A percentile compares a stretch with the other conserved stretches of the same genome.
Evolutionary conservation across 2,888 invertebrate species (phyloP).

Genomic region (Zonitis immaculata): DNA sequence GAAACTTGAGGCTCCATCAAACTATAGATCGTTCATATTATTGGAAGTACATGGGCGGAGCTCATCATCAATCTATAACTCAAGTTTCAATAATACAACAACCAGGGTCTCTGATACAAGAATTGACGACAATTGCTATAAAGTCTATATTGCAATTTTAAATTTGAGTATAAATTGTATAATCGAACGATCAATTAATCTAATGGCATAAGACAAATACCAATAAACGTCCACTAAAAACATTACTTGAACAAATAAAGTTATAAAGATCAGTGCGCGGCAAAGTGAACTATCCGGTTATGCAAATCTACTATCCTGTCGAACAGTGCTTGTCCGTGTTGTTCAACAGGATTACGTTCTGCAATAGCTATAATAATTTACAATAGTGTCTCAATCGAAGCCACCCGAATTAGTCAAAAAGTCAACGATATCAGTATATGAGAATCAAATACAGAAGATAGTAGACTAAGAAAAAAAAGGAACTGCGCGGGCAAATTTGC

Average conservation of each 20-base stretch:
- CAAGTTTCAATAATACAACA: too few species aligned
- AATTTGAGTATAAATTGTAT: too few species aligned
- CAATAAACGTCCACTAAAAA: not conserved
- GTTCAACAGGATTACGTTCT: conserved; percentile 22
- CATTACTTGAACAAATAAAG: conserved; percentile 22
- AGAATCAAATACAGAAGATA: not conserved
- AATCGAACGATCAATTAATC: conserved; percentile 11
- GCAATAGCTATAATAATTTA: conserved; percentile 21
- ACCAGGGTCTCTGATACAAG: too few species aligned
- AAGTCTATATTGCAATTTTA: conserved; percentile 9
- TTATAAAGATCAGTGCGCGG: conserved; percentile 19
- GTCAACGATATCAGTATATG: conserved; percentile 12
- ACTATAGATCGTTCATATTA: too few species aligned
- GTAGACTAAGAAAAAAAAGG: not conserved
- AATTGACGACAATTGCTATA: too few species aligned
- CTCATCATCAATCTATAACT: too few species aligned
- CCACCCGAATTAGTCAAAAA: conserved; percentile 26
- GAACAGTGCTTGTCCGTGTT: conserved; percentile 24
- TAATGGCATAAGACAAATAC: not conserved
- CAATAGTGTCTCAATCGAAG: conserved; percentile 28
- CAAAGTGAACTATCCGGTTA: conserved; percentile 24
- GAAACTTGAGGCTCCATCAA: too few species aligned
- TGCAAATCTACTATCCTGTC: conserved; percentile 17
- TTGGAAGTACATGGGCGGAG: too few species aligned
- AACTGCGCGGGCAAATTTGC: not conserved